phyloP scores from a whole-genome alignment of 2,797 vertebrate species.

The Ispidina lecontei region DNA sequence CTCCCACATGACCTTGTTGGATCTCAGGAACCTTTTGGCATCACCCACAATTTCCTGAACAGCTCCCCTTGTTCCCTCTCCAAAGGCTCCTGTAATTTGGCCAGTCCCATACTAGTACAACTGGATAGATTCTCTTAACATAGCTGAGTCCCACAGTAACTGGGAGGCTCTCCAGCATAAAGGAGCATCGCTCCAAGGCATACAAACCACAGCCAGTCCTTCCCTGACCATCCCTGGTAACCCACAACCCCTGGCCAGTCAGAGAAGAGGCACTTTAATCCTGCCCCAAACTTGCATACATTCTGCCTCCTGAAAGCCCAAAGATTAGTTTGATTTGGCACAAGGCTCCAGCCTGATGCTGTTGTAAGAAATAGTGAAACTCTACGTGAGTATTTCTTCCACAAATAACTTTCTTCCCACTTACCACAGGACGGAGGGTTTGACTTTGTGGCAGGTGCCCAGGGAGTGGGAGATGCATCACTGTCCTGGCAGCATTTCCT shows the following conservation, averaged over 20 bases:
- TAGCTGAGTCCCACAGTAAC: neutral
- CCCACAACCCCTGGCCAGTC: neutral
- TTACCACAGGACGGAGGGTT: neutral
- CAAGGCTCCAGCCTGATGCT: neutral
- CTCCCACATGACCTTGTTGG: fast-evolving
- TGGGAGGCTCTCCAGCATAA: neutral
- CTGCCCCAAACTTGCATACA: neutral
- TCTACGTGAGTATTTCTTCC: neutral
- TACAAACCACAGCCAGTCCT: neutral
- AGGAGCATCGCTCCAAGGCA: neutral
- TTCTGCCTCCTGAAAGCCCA: neutral
- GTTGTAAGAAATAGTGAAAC: neutral
- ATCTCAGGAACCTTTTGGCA: neutral
- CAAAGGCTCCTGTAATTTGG: neutral
- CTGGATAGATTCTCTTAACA: neutral
- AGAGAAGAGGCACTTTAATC: neutral
- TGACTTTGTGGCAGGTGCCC: neutral
- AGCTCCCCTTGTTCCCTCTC: neutral
- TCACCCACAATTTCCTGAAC: neutral
- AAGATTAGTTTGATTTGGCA: neutral
- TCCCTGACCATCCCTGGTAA: neutral
- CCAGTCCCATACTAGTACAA: neutral
- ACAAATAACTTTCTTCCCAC: neutral
- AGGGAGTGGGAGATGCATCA: neutral
- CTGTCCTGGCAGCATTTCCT: neutral